phyloP scores from a whole-genome alignment of 2,888 invertebrate genomes.

The Melieria omissa region DNA sequence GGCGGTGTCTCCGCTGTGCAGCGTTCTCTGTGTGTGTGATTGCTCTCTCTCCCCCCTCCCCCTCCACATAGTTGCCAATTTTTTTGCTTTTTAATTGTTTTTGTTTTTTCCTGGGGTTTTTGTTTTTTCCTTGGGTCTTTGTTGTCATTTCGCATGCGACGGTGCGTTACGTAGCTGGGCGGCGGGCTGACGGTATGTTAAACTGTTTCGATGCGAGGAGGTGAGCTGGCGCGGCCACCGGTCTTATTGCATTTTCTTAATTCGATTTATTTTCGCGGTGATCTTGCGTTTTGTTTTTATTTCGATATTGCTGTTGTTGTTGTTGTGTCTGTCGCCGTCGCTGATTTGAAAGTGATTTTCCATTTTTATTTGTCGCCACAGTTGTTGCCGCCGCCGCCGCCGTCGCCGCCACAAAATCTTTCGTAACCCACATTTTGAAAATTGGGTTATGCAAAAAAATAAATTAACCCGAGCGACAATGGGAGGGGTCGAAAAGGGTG shows the following conservation, averaged over 20 bases:
- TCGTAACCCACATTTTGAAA: neutral
- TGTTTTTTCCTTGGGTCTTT: neutral
- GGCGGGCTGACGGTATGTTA: neutral
- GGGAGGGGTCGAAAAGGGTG: neutral
- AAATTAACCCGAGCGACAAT: neutral
- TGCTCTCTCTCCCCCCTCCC: too few species aligned
- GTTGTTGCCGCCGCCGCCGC: neutral
- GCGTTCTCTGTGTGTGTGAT: too few species aligned
- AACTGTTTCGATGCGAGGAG: neutral
- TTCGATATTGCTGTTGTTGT: neutral
- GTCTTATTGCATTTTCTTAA: slow-evolving; percentile 11
- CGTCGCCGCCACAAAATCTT: neutral
- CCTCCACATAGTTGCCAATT: too few species aligned
- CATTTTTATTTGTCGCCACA: neutral
- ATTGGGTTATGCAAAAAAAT: neutral
- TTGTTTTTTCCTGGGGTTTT: neutral
- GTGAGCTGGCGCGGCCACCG: neutral
- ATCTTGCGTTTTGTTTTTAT: slow-evolving; percentile 8
- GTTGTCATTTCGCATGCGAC: neutral
- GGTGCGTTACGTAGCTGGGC: neutral
- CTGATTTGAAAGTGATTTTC: slow-evolving; percentile 2
- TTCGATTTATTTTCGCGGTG: slow-evolving; percentile 18
- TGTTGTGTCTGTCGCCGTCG: neutral
- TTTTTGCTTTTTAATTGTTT: too few species aligned
- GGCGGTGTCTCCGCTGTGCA: too few species aligned